Evolutionary conservation across 2,797 vertebrate species (phyloP).

Genomic region (Parotocinclus haroldoi): DNA sequence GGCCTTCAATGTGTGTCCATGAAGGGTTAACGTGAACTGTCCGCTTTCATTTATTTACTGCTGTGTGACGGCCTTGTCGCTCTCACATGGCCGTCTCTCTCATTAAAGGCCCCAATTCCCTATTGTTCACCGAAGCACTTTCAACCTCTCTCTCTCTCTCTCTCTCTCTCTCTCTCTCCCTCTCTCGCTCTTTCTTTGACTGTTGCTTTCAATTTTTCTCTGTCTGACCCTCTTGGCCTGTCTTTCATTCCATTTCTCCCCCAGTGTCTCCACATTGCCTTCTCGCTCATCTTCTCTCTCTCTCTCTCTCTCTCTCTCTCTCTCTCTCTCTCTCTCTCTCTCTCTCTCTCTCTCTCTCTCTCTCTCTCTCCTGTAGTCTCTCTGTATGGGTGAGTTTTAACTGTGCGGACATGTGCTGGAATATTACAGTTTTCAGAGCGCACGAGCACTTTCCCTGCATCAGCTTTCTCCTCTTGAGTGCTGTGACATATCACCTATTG

Average conservation of each 20-base stretch:
- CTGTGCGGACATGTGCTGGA: conserved; percentile 5
- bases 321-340: not conserved
- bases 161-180: not conserved
- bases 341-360: not conserved
- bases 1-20: not conserved
- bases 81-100: conserved; percentile 18
- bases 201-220: not conserved
- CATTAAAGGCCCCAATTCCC: not conserved
- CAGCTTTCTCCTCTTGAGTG: no score
- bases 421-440: not conserved
- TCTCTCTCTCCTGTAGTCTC: not conserved
- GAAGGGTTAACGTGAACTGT: conserved; percentile 31
- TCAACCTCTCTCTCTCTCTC: conserved; percentile 2
- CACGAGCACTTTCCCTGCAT: not conserved
- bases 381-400: not conserved
- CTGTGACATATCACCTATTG: no score
- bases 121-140: not conserved
- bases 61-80: conserved; percentile 19
- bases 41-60: conserved; percentile 19
- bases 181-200: not conserved
- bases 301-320: not conserved
- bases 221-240: not conserved
- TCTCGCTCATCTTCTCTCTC: not conserved
- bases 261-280: not conserved
- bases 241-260: not conserved